A percentile compares a stretch with the other conserved stretches of the same genome.
These are phyloP conservation scores for Melanotaenia parkinsoni DNA, from an alignment of 2,797 vertebrate genomes.

Conservation along the genomic window DNA sequence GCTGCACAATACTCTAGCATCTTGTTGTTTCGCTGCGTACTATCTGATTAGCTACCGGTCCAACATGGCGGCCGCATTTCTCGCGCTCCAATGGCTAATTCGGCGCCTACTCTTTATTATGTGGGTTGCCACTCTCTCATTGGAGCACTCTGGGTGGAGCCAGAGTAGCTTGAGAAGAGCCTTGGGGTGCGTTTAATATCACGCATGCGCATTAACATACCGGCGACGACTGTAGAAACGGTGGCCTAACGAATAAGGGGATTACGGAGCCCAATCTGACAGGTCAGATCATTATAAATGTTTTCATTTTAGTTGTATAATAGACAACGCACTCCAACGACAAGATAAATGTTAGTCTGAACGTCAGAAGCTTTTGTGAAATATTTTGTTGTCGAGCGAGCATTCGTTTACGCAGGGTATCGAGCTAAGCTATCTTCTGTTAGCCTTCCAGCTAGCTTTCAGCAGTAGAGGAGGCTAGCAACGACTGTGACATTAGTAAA, in stretches of 20 bases:
- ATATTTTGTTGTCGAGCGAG: slow-evolving; percentile 10
- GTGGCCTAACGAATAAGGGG: slow-evolving; percentile 78
- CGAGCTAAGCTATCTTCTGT: slow-evolving; percentile 54
- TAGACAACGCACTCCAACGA: background rate
- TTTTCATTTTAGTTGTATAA: background rate
- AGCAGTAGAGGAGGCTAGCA: slow-evolving; percentile 44
- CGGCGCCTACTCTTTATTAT: no score
- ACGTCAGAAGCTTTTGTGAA: background rate
- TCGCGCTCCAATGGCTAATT: no score
- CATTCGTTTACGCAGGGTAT: slow-evolving; percentile 23
- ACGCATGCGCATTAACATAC: slow-evolving; percentile 80
- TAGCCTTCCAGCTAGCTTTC: slow-evolving; percentile 50
- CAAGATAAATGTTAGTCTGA: background rate
- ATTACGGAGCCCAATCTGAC: slow-evolving; percentile 78
- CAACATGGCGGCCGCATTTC: no score
- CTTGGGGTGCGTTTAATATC: background rate
- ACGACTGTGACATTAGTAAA: slow-evolving; percentile 54
- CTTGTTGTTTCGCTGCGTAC: no score
- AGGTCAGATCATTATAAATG: slow-evolving; percentile 69
- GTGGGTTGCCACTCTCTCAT: no score
- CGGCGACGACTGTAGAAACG: slow-evolving; percentile 77
- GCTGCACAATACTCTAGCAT: no score
- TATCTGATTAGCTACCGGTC: no score
- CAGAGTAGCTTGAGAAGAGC: slow-evolving; percentile 13
- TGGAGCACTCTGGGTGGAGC: slow-evolving; percentile 17